These are phyloP conservation scores for Apodemia duryi DNA, from an alignment of 2,888 invertebrate genomes.

Conservation along the genomic window DNA sequence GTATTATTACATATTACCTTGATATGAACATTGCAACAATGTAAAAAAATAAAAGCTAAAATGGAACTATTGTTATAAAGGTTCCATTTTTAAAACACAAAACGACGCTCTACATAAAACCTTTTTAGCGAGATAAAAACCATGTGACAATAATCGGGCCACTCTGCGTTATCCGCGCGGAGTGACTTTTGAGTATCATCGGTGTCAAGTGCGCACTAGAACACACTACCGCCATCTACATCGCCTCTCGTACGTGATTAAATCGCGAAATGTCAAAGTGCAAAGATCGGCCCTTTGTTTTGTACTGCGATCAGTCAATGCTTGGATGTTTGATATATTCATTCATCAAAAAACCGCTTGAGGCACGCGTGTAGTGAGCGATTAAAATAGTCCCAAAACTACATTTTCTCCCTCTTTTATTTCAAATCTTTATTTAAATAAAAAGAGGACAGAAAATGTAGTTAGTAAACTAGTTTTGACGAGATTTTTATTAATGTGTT, in stretches of 20 bases:
- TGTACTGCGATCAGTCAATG: constrained; percentile 53
- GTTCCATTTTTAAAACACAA: constrained; percentile 17
- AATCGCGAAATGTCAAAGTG: constrained; percentile 78
- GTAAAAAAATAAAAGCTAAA: constrained; percentile 15
- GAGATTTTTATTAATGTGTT: too few relatives aligned
- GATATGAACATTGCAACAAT: constrained; percentile 5
- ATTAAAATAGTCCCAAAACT: constrained; percentile 31
- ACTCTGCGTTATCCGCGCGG: constrained; percentile 42
- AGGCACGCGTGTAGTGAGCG: constrained; percentile 39
- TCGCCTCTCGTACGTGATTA: constrained; percentile 70
- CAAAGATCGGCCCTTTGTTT: constrained; percentile 66
- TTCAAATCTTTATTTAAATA: constrained; percentile 18
- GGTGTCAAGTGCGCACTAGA: constrained; percentile 64
- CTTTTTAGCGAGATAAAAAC: constrained; percentile 26
- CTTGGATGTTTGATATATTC: constrained; percentile 54
- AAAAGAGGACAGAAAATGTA: too few relatives aligned
- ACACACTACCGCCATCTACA: constrained; percentile 52
- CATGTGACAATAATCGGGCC: constrained; percentile 38
- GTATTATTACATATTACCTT: neutral
- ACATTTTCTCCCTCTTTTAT: constrained; percentile 29
- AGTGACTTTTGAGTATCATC: constrained; percentile 62
- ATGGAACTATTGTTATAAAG: constrained; percentile 16
- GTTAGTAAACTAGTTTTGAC: too few relatives aligned
- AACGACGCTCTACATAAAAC: constrained; percentile 18
- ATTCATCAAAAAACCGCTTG: constrained; percentile 64